Conservation (phyloP, 2,113 vertebrate genomes). For the Colinus virginianus region DNA sequence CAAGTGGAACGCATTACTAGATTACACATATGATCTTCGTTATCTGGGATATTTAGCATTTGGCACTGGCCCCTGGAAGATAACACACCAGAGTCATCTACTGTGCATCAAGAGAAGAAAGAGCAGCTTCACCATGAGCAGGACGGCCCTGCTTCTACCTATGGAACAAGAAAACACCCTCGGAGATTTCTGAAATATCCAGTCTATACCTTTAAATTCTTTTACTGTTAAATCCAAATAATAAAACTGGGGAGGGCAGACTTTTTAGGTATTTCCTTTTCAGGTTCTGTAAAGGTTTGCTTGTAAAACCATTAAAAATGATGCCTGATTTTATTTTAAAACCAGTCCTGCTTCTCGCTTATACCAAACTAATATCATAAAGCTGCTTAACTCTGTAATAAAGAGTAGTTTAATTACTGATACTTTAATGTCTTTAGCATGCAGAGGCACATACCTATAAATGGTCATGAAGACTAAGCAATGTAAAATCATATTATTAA, state of each 20-base stretch:
- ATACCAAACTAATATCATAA: not conserved
- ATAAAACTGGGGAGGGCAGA: not conserved
- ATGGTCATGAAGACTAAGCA: not conserved
- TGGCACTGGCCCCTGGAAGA: constrained; percentile 49
- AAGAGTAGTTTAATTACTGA: not conserved
- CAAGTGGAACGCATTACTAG: constrained; percentile 58
- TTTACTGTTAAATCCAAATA: not conserved
- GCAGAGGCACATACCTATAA: not conserved
- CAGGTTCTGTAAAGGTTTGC: not conserved
- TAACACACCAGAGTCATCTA: constrained; percentile 50
- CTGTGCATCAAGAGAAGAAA: constrained; percentile 20
- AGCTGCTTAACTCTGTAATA: not conserved
- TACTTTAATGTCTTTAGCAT: constrained; percentile 17
- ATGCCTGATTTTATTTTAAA: not conserved
- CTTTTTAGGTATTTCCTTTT: not conserved
- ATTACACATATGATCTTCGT: constrained; percentile 57
- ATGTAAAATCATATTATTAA: not conserved
- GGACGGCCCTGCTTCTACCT: not conserved
- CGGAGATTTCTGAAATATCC: constrained; percentile 3
- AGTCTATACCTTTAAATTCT: not conserved
- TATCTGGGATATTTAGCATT: constrained; percentile 66
- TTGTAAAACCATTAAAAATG: not conserved
- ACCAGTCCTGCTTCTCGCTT: not conserved
- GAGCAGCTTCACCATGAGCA: not conserved
- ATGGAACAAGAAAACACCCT: not conserved